phyloP scores from a whole-genome alignment of 2,888 invertebrate species.

The Amorpha juglandis region DNA sequence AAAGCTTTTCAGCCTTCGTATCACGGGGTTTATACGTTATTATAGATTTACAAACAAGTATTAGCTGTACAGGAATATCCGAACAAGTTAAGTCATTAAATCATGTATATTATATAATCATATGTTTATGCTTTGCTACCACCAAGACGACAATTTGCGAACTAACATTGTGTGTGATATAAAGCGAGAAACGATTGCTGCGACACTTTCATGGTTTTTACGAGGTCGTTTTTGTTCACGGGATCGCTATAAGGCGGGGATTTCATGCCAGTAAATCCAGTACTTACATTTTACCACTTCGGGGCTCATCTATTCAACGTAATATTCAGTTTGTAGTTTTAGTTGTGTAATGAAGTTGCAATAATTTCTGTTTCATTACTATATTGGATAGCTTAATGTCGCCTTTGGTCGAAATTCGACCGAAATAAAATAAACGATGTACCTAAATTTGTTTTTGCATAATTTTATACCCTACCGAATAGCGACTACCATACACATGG shows the following conservation, averaged over 20 bases:
- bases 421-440: too few relatives aligned
- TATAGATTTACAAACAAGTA: too few relatives aligned
- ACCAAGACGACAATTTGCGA: neutral
- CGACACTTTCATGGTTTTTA: conserved; percentile 22
- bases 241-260: conserved; percentile 5
- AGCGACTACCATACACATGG: too few relatives aligned
- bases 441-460: too few relatives aligned
- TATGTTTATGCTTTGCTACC: neutral
- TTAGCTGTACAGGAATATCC: too few relatives aligned
- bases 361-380: too few relatives aligned
- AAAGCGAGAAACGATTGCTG: conserved; percentile 14
- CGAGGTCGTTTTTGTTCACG: conserved; percentile 21
- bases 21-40: too few relatives aligned
- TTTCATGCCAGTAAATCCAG: neutral
- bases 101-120: too few relatives aligned
- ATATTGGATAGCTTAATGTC: too few relatives aligned
- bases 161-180: conserved; percentile 6
- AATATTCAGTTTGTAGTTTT: neutral
- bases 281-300: neutral
- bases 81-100: neutral
- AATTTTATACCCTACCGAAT: too few relatives aligned
- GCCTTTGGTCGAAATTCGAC: too few relatives aligned
- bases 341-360: neutral
- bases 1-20: too few relatives aligned
- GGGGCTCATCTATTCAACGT: neutral